Evolutionary conservation across 2,888 invertebrate genomes (phyloP).

Genomic region (Thera britannica): DNA sequence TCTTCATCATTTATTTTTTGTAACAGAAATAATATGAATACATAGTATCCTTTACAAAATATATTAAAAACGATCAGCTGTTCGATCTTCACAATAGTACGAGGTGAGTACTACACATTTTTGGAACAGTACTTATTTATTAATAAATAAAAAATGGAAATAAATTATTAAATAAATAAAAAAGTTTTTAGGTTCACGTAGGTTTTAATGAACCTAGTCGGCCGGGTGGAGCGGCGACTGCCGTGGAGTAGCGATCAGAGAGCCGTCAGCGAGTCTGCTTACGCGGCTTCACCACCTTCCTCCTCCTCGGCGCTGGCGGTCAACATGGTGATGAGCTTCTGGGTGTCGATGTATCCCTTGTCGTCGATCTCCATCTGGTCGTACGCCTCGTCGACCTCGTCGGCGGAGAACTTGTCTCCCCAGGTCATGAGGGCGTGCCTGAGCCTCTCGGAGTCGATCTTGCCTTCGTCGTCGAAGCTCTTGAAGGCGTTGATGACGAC

Average conservation of each 20-base stretch:
- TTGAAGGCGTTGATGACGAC: conserved; percentile 96
- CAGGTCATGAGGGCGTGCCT: conserved; percentile 96
- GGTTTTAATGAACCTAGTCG: conserved; percentile 65
- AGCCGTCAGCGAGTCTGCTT: conserved; percentile 45
- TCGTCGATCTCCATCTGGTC: conserved; percentile 97
- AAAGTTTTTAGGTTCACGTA: conserved; percentile 70
- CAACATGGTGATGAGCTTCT: conserved; percentile 93
- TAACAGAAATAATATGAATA: conserved; percentile 71
- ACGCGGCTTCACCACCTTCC: conserved; percentile 86
- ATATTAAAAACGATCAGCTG: conserved; percentile 43
- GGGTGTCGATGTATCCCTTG: conserved; percentile 95
- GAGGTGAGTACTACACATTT: conserved; percentile 68
- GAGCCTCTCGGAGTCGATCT: conserved; percentile 95
- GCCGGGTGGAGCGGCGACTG: conserved; percentile 43
- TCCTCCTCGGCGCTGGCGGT: conserved; percentile 94
- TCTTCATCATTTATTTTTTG: conserved; percentile 70
- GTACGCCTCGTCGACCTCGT: conserved; percentile 96
- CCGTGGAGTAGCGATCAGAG: conserved; percentile 35
- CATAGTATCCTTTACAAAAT: conserved; percentile 71
- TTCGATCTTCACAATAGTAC: conserved; percentile 40
- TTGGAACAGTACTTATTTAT: conserved; percentile 83
- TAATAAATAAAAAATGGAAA: conserved; percentile 83
- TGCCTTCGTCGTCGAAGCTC: conserved; percentile 95
- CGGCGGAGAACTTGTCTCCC: conserved; percentile 95
- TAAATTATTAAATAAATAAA: conserved; percentile 80